Evolutionary conservation across 2,113 vertebrate species (phyloP), one percentile per base, ranked within the genome.

Genomic region (Nothoprocta perdicaria): DNA sequence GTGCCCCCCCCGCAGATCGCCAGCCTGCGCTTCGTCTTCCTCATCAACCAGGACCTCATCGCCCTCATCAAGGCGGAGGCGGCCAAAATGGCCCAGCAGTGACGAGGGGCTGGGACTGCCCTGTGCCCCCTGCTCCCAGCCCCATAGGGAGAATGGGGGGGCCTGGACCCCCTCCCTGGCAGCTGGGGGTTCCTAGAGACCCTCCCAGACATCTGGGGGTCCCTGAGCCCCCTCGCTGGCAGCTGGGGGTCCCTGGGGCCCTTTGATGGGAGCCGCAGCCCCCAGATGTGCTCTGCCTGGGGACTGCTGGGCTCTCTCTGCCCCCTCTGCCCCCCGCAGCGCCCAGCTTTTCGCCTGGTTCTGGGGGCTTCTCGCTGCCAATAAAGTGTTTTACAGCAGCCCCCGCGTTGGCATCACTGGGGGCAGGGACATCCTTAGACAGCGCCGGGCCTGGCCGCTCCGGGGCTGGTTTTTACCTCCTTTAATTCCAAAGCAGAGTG

Each of bases 21-120:
- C 94, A 98, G 99, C 71, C 98, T 99, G 57, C 98, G 99, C 65
- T 99, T 99, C 26, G 99, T 99, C 88, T 99, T 99, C 96, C 98
- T 99, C 79, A 99, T 99, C 96, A 99, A 99, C 96, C 98, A 99
- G 96, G 99, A 99, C 84, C 98, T 99, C 80, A 99, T 99, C 50
- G 98, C 99, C 11, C 98, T 99, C 63, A 99, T 99, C 94, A 98
- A 99, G 97, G 99, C 99, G 0, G 99, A 99, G 95, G 98, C 99
- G 17, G 99, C 99, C 90, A 99, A 99, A 96, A 98, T 99, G 97
- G 98, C 97, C 14, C 98, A 98, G 92, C 98, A 98, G 95, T 99
- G 97, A 99, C 0, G 0, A 12, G 31, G 53, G 8, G 22, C 1
- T 24, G 48, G 65, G 86, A 38, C 21, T 29, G 33, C 79, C 41